Conservation (phyloP, 2,797 vertebrate genomes). For the Anguilla pacifica region DNA sequence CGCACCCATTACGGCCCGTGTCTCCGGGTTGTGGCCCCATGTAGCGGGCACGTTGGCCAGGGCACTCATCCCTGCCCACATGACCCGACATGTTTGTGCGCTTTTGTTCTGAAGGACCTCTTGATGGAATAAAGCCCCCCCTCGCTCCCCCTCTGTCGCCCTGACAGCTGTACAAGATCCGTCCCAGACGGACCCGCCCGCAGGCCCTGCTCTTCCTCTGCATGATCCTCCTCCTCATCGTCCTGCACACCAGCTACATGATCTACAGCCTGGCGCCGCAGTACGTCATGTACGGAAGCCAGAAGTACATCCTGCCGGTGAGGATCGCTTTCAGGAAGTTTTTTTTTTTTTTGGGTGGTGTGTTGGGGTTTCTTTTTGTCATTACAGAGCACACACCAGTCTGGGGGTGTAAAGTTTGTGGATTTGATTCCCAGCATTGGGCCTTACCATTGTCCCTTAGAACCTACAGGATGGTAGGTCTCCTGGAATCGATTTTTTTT, state of each 20-base stretch:
- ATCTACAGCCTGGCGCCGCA: constrained; percentile 98
- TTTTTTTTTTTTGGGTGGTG: not conserved
- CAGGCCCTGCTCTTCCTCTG: constrained; percentile 97
- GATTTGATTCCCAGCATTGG: not conserved
- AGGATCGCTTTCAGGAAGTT: constrained; percentile 47
- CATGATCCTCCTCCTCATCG: constrained; percentile 96
- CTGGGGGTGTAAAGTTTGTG: not conserved
- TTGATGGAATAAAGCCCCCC: not conserved
- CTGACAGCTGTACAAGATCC: constrained; percentile 92
- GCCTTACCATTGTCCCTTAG: not conserved
- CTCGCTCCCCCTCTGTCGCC: not conserved
- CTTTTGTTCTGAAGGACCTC: not conserved
- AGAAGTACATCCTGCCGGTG: constrained; percentile 91
- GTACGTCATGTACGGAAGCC: constrained; percentile 98
- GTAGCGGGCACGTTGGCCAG: not conserved
- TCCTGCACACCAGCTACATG: constrained; percentile 97
- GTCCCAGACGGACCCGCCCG: constrained; percentile 88
- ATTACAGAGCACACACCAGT: not conserved
- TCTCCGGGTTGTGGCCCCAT: not conserved
- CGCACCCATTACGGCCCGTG: not conserved
- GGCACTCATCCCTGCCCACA: too few relatives aligned
- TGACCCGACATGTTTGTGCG: not conserved
- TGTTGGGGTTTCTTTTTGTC: not conserved
- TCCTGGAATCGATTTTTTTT: not conserved
- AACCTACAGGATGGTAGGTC: too few relatives aligned